phyloP scores from a whole-genome alignment of 2,113 vertebrate genomes.

The Odontesthes bonariensis region DNA sequence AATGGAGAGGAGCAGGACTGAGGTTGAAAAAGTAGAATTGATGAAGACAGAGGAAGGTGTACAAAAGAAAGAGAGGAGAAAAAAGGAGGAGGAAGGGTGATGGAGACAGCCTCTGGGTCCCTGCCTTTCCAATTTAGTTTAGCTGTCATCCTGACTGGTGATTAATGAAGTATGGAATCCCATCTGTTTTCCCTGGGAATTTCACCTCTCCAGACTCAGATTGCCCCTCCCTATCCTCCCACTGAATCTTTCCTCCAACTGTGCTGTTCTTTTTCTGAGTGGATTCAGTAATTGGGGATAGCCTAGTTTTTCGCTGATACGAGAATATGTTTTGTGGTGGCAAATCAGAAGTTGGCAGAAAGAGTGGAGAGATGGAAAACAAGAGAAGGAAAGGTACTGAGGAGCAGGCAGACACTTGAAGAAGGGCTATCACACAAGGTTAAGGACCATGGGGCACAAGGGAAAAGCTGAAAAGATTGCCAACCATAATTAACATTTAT shows the following conservation, averaged over 20 bases:
- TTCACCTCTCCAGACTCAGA: conserved; percentile 30
- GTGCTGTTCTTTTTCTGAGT: background rate
- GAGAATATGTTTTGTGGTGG: background rate
- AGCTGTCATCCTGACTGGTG: conserved; percentile 57
- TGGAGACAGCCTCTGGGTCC: conserved; percentile 29
- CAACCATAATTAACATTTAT: conserved; percentile 42
- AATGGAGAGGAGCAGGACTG: conserved; percentile 3
- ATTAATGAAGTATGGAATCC: conserved; percentile 69
- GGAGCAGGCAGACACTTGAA: conserved; percentile 24
- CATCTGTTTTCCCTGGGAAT: conserved; percentile 65
- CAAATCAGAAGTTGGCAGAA: conserved; percentile 10
- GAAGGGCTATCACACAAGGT: conserved; percentile 35
- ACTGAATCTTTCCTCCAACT: conserved; percentile 14
- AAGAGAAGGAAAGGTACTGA: background rate
- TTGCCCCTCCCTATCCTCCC: conserved; percentile 29
- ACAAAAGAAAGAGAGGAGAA: background rate
- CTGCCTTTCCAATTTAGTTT: conserved; percentile 62
- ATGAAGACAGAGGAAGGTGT: conserved; percentile 52
- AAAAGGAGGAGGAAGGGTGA: conserved; percentile 32
- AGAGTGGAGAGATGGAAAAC: background rate
- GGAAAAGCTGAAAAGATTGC: conserved; percentile 29
- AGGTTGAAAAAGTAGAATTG: conserved; percentile 3
- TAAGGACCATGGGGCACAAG: conserved; percentile 4
- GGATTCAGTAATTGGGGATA: conserved; percentile 21
- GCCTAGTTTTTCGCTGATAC: conserved; percentile 13